Base-by-base conservation (phyloP, 2,888 invertebrate genomes). In the Polylopha cassiicola region DNA sequence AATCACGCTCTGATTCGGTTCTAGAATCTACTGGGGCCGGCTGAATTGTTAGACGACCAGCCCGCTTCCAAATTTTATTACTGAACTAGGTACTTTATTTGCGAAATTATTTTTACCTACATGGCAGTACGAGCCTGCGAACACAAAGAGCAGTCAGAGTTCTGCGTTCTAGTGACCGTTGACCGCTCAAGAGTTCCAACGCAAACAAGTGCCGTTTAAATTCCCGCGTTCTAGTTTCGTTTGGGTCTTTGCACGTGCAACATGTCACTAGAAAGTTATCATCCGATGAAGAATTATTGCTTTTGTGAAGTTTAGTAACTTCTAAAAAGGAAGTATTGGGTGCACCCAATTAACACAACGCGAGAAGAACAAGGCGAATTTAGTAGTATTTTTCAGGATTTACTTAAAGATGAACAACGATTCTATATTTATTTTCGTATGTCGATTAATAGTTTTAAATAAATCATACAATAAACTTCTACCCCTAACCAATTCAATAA, bases 181-280 rank as follows among this genome's bases (percentile, higher is more conserved):
- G 27, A 36, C 36, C 28, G 28, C 28, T 13, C 11, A 22, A 29
- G 28, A 29, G 24, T 37, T 37, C 43, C 37, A 14, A 43, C 32
- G 23, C 42, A 32, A 37, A 43, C 43, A 43, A 32, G 32, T 6
- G 32, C 37, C 37, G 37, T 37, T n/a, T 32, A 37, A 43, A 37
- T 37, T 41, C 29, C 30, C 26, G 41, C 34, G 41, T 36, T 30
- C 41, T 30, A 41, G 24, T 41, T 36, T 41, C 36, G 16, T 36
- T 30, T 36, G 30, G 8, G 30, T 41, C 33, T 41, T 29, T 41
- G 34, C 9, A 29, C 29, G 5, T 18, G 33, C 33, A 24, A 23
- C 33, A 33, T 24, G 17, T 24, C 24, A 22, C 22, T 31, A 15
- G 31, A 22, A 11, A 21, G 31, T 22, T 21, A 17, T 28, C 28